Conservation (phyloP, 2,113 vertebrate species). For the Motacilla alba region DNA sequence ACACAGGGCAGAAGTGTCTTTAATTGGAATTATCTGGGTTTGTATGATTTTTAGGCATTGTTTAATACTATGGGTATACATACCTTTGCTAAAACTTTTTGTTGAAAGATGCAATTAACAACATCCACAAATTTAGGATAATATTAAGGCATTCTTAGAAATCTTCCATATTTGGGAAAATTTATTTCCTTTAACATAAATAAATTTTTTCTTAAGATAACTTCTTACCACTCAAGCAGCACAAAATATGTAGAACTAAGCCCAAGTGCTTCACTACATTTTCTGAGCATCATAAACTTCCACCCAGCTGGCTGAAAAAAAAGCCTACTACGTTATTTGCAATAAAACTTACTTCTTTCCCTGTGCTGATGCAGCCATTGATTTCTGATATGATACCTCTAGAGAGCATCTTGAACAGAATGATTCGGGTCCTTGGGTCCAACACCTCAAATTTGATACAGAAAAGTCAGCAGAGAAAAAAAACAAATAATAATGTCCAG, state of each 20-base stretch:
- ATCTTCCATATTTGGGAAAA: not conserved
- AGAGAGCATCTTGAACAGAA: constrained; percentile 95
- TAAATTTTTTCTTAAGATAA: not conserved
- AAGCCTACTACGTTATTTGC: not conserved
- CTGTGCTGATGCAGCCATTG: constrained; percentile 97
- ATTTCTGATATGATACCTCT: constrained; percentile 90
- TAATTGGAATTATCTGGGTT: not conserved
- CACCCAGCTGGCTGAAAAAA: not conserved
- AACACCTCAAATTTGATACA: constrained; percentile 77
- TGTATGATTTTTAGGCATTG: not conserved
- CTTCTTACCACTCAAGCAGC: not conserved
- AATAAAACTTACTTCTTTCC: constrained; percentile 86
- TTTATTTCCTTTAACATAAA: not conserved
- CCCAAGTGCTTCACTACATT: not conserved
- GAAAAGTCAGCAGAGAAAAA: not conserved
- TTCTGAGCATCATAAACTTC: not conserved
- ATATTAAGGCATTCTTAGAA: not conserved
- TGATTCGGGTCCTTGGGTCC: constrained; percentile 95
- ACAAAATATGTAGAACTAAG: not conserved
- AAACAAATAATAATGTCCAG: not conserved
- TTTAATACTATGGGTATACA: not conserved
- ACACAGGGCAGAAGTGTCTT: not conserved
- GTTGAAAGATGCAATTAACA: not conserved
- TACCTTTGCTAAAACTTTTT: not conserved
- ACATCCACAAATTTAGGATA: not conserved